Evolutionary conservation across 53 echinoderm and acorn worm genomes (phyloP), one percentile per base, ranked within the genome.

Genomic region (Actinopyga echinites): DNA sequence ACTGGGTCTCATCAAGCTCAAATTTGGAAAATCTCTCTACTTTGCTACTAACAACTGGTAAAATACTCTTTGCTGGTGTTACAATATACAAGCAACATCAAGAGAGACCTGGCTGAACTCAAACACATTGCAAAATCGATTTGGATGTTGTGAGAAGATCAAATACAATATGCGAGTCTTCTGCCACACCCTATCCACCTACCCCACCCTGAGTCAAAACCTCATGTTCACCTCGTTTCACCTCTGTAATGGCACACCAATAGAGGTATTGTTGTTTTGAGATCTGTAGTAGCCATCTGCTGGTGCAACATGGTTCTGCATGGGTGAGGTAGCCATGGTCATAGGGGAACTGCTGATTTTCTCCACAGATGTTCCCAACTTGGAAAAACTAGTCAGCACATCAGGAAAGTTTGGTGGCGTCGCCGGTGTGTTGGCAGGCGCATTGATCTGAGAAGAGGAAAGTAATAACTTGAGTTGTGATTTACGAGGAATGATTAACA

Each of bases 351-450:
- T 92, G 54, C 85, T 90, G 58, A 90, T 95, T 56, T 93, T 90
- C 34, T 87, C 91, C 56, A 91, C 87, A 67, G 92, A 85, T 33
- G 92, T 89, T 56, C 86, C 92, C 77, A 97, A 63, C 83, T 97
- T 97, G 49, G 97, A 90, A 79, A 97, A 92, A 82, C 85, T 91
- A 83, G 94, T 90, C 79, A 97, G 89, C 80, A 94, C 79, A 85
- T 97, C 97, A 64, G 97, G 97, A 86, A 97, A 97, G 83, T 94
- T 97, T 57, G 97, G 97, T 69, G 97, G 97, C 31, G 97, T 97
- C 69, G 97, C 97, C 55, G 97, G 97, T 63, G 97, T 97, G 89
- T 97, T 97, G 61, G 97, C 97, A 30, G 97, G 97, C 42, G 97
- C 92, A 64, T 92, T 87, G 85, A 94, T 83, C 97, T 97, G 82